A percentile compares a stretch with the other conserved stretches of the same genome.
These are phyloP conservation scores for Caligus rogercresseyi DNA, from an alignment of 1,140 invertebrate species.

Conservation along the genomic window DNA sequence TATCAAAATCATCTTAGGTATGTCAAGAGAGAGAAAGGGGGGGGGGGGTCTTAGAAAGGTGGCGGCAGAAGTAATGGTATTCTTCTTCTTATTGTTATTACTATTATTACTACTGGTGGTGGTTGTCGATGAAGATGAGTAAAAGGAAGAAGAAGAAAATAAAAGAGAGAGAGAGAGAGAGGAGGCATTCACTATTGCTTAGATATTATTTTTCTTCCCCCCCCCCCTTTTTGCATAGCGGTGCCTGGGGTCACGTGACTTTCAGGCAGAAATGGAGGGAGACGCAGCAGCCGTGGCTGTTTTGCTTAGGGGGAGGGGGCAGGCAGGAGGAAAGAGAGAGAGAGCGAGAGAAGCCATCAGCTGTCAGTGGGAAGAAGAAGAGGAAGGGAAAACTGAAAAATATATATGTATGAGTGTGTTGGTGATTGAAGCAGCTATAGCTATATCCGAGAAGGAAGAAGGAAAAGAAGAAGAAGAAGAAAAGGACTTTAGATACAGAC, in stretches of 20 bases:
- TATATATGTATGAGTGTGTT: not conserved
- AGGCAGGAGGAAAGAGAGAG: not conserved
- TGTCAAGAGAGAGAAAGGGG: too few species aligned
- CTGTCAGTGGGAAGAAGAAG: not conserved
- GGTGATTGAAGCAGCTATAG: not conserved
- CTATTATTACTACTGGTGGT: too few species aligned
- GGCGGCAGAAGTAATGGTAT: too few species aligned
- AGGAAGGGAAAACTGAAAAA: not conserved
- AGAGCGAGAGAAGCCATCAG: slow-evolving; percentile 3
- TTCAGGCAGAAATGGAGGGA: not conserved
- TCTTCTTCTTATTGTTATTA: too few species aligned
- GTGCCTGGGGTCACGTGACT: not conserved
- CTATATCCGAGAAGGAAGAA: not conserved
- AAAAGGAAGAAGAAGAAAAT: not conserved
- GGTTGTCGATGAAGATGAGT: too few species aligned
- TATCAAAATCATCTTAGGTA: too few species aligned
- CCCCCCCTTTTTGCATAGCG: not conserved
- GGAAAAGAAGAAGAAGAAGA: not conserved
- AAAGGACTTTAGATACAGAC: not conserved
- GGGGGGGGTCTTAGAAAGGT: too few species aligned
- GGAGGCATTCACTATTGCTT: not conserved
- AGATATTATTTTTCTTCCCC: not conserved
- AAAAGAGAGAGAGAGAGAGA: not conserved
- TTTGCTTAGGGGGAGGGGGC: too few species aligned
- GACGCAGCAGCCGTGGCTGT: not conserved